Percentiles rank a stretch among this genome's conserved stretches.
These are phyloP conservation scores for Galerucella pusilla DNA, from an alignment of 2,888 invertebrate species.

Conservation along the genomic window DNA sequence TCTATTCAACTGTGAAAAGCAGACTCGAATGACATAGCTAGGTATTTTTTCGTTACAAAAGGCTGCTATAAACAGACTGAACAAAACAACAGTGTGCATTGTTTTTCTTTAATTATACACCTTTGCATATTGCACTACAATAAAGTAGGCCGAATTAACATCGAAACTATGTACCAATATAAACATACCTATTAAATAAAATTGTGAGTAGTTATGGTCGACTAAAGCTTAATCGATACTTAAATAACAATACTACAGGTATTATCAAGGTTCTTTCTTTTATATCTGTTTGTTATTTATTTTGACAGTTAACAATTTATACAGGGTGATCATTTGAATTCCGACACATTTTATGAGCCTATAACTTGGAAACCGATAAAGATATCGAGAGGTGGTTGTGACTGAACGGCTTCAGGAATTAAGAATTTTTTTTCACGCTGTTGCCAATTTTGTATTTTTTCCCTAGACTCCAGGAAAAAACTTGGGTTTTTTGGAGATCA, in stretches of 20 bases:
- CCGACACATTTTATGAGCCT: too few species aligned
- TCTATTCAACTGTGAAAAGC: neutral
- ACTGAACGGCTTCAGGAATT: too few species aligned
- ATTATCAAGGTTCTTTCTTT: neutral
- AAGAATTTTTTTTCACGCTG: too few species aligned
- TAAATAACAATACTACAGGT: slow-evolving; percentile 2
- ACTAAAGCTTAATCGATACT: slow-evolving; percentile 2
- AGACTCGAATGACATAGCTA: neutral
- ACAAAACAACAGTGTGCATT: neutral
- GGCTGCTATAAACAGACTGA: neutral
- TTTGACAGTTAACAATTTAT: neutral
- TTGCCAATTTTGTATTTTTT: too few species aligned
- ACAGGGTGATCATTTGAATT: too few species aligned
- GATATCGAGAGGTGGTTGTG: too few species aligned
- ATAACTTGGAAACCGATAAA: too few species aligned
- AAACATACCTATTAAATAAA: neutral
- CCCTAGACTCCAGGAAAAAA: too few species aligned
- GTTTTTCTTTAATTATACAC: neutral
- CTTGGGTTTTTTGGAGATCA: too few species aligned
- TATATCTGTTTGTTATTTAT: neutral
- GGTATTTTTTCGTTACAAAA: neutral
- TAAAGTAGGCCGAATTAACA: slow-evolving; percentile 3
- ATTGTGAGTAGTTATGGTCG: slow-evolving; percentile 1
- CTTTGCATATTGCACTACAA: slow-evolving; percentile 3
- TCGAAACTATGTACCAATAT: neutral